Conservation (phyloP, 2,113 vertebrate species). For the Peucedramus taeniatus region DNA sequence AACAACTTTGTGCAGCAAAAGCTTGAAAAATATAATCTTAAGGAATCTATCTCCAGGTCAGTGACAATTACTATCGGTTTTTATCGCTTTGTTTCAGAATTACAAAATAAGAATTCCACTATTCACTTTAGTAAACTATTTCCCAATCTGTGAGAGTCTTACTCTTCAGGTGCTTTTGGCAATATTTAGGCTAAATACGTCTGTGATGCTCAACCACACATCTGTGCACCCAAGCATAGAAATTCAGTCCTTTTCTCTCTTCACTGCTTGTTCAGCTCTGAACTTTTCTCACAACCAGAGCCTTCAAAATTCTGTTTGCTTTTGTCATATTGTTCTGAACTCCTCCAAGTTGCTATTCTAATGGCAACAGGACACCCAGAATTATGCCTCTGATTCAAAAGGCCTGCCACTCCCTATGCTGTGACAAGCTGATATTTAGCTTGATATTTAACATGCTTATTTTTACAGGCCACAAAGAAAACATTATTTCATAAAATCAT, state of each 20-base stretch:
- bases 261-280: neutral
- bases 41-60: neutral
- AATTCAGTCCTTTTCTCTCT: neutral
- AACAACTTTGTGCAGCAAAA: neutral
- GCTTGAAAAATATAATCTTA: neutral
- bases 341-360: neutral
- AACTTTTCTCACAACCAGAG: neutral
- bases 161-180: neutral
- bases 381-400: neutral
- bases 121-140: neutral
- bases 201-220: neutral
- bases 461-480: neutral
- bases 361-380: neutral
- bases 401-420: neutral
- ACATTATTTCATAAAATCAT: neutral
- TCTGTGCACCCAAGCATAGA: neutral
- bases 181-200: neutral
- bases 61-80: neutral
- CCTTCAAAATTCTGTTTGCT: neutral
- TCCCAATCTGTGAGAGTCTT: neutral
- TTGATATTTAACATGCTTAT: neutral
- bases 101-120: neutral
- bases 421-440: neutral
- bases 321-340: neutral
- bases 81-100: neutral